Evolutionary conservation across 2,888 invertebrate species (phyloP), one percentile per base, ranked within the genome.

Genomic region (Ditylenchus weischeri): DNA sequence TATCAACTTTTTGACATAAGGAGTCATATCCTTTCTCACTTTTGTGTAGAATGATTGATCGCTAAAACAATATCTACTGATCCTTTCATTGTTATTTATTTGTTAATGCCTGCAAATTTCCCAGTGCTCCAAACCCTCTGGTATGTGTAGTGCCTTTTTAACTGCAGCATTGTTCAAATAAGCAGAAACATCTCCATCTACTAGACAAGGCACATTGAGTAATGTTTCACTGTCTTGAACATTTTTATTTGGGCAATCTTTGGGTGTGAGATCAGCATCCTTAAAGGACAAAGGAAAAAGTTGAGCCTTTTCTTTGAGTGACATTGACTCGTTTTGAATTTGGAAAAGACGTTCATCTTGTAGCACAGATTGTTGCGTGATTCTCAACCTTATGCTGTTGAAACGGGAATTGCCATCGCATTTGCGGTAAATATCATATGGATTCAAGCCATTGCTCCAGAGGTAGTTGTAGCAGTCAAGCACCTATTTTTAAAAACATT

Each of bases 111-210:
- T 66, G 66, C 62, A 66, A 62, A 23, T 48, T 54, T 36, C 64
- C 58, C 58, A 57, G 18, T 18, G 18, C 21, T 18, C 58, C 5
- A 57, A 29, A 1, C 23, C 29, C 6, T 57, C 58, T 18, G 58
- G 58, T 18, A 57, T 57, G 58, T 57, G n/a, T 18, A 57, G 23
- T 19, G 58, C 58, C 23, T 57, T 57, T 5, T 23, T n/a, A 50
- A 80, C 79, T 19, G 62, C 66, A 19, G 47, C 50, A 48, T 73
- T 67, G 68, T 80, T 80, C 78, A 80, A 76, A 72, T 79, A 80
- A 60, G 69, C 66, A 54, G 75, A 66, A 66, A 80, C 74, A 59
- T 77, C 79, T 48, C 79, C 73, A 62, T 80, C 79, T 66, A 80
- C 80, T 50, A 80, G 68, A 64, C 80, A 80, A 38, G 80, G 80